These are phyloP conservation scores for Stichodactyla helianthus DNA, from an alignment of 64 coral and sea anemone species.

Conservation along the genomic window DNA sequence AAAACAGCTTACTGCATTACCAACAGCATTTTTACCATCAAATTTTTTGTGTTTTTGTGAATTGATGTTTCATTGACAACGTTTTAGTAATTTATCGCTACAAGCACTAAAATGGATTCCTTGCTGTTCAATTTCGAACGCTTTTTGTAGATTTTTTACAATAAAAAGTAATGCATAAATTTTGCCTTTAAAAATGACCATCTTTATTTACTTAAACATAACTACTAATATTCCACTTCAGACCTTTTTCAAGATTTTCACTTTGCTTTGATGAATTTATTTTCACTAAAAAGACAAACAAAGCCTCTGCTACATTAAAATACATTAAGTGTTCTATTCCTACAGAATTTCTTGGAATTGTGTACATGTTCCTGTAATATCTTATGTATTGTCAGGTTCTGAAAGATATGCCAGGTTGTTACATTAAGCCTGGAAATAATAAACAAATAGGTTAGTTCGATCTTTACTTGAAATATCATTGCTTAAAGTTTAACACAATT, in stretches of 20 bases:
- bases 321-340: too few relatives aligned
- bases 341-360: too few relatives aligned
- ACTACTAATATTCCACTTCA: neutral
- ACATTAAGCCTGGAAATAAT: neutral
- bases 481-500: too few relatives aligned
- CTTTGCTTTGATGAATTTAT: neutral
- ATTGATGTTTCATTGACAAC: neutral
- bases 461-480: too few relatives aligned
- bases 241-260: neutral
- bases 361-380: neutral
- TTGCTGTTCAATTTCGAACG: neutral
- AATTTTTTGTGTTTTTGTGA: too few relatives aligned
- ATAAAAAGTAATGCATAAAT: neutral
- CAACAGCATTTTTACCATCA: too few relatives aligned
- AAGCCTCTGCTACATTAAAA: neutral
- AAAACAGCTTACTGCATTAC: neutral
- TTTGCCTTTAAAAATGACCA: neutral
- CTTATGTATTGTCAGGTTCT: neutral
- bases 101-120: conserved; percentile 1
- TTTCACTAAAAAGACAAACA: neutral
- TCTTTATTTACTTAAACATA: neutral
- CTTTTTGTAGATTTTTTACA: neutral
- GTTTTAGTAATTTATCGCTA: neutral
- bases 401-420: neutral
- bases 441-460: neutral